Percentiles rank a stretch among this genome's conserved stretches.
phyloP scores from a whole-genome alignment of 2,888 invertebrate species.

The Pardosa pseudoannulata region DNA sequence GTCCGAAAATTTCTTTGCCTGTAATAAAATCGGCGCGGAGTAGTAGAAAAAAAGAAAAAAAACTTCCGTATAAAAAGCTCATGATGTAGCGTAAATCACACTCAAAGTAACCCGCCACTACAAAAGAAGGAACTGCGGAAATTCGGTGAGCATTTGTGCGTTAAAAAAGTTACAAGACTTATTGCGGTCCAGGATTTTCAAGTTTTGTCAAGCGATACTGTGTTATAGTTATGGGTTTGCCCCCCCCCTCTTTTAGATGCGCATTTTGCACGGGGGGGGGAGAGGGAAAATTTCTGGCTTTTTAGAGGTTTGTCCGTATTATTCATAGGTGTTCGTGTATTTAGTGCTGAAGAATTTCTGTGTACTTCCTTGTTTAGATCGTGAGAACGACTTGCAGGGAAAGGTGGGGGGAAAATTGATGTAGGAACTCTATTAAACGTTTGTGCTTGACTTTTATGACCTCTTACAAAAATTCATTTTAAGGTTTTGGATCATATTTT shows the following conservation, averaged over 20 bases:
- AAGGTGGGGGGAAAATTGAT: no score
- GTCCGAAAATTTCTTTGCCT: not conserved
- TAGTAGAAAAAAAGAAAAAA: not conserved
- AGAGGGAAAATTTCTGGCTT: not conserved
- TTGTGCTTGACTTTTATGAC: no score
- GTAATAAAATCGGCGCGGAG: not conserved
- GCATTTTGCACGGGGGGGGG: not conserved
- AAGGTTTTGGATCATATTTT: no score
- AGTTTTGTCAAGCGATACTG: conserved; percentile 10
- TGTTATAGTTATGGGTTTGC: conserved; percentile 28
- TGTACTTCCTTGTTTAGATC: conserved; percentile 37
- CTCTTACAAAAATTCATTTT: no score
- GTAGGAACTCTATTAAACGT: no score
- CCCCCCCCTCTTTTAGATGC: not conserved
- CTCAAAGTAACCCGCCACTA: conserved; percentile 20
- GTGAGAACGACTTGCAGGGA: not conserved
- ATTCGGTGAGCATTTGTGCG: conserved; percentile 26
- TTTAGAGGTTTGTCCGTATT: not conserved
- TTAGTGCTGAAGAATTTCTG: conserved; percentile 47
- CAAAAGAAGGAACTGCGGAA: conserved; percentile 1
- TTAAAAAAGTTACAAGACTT: conserved; percentile 46
- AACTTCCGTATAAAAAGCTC: conserved; percentile 7
- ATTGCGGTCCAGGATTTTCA: conserved; percentile 50
- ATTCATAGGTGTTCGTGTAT: conserved; percentile 22
- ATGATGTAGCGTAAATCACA: conserved; percentile 57